Base-by-base conservation (phyloP, 2,888 invertebrate genomes). In the Rhaphigaster nebulosa region DNA sequence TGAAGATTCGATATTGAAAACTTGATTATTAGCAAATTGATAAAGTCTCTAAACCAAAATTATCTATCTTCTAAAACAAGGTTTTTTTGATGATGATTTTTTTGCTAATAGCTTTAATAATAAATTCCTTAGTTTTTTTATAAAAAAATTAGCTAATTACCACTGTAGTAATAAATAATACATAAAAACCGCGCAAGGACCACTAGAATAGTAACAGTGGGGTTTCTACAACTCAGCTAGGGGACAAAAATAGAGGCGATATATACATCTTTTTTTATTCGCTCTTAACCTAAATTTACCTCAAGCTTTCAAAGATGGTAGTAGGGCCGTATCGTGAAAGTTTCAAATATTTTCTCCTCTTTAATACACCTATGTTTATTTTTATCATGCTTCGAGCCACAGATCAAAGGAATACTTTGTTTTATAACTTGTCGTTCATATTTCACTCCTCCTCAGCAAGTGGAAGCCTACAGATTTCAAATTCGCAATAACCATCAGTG, bases 231-330 rank as follows among this genome's bases (percentile, higher is more conserved):
- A 76, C 70, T 76, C 34, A 76, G 70, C 70, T 34, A 76, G 23
- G 70, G 70, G 70, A 76, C 70, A 76, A 76, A 76, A 76, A 76
- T 76, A 76, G 70, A 76, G 29, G 70, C 70, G 70, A 38, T 76
- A 76, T 76, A 76, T 76, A 76, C 70, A 76, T 76, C 70, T 76
- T 76, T 76, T 76, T 76, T 76, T 76, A 76, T 76, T 76, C 70
- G 70, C 70, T 76, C 34, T 76, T 76, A 76, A 76, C 70, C 70
- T 76, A 76, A 76, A 76, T 76, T 76, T 76, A 76, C 70, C 70
- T 76, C 70, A 38, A 38, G 70, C 70, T 76, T 76, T 76, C 70
- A 76, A 76, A 76, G 70, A 76, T 76, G 70, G 70, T 76, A 76
- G 38, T 34, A 76, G 38, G 38, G 70, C 70, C 38, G 34, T 20